phyloP scores from a whole-genome alignment of 2,888 invertebrate species.

The Metalampra italica region DNA sequence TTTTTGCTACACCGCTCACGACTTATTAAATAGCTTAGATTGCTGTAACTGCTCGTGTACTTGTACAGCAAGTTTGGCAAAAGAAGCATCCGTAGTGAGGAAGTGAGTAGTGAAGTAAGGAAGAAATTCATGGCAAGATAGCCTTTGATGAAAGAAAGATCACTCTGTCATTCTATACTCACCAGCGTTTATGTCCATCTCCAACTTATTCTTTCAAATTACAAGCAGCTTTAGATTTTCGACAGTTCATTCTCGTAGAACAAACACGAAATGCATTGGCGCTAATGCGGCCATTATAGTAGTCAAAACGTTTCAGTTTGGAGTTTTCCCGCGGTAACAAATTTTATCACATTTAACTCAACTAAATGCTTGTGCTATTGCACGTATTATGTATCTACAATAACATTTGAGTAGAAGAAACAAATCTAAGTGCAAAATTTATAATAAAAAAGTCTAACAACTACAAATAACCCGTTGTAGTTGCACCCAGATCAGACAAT shows the following conservation, averaged over 20 bases:
- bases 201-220: constrained; percentile 46
- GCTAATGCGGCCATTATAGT: constrained; percentile 76
- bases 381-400: not conserved
- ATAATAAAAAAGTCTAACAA: not conserved
- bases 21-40: too few species aligned
- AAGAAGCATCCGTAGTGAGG: not conserved
- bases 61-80: not conserved
- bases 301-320: constrained; percentile 32
- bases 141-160: not conserved
- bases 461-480: not conserved
- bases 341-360: constrained; percentile 21
- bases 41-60: too few species aligned
- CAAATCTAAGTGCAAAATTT: not conserved
- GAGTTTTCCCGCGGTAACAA: constrained; percentile 69
- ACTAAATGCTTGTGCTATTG: not conserved
- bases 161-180: constrained; percentile 28
- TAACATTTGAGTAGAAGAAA: not conserved
- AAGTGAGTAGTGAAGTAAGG: too few species aligned
- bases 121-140: not conserved
- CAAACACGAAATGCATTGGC: constrained; percentile 74
- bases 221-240: constrained; percentile 35
- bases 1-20: too few species aligned
- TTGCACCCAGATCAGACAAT: not conserved
- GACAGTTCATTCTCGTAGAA: constrained; percentile 48
- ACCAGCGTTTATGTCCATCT: constrained; percentile 75